These are phyloP conservation scores for Neodiprion pinetum DNA, from an alignment of 1,140 invertebrate species.

Conservation along the genomic window DNA sequence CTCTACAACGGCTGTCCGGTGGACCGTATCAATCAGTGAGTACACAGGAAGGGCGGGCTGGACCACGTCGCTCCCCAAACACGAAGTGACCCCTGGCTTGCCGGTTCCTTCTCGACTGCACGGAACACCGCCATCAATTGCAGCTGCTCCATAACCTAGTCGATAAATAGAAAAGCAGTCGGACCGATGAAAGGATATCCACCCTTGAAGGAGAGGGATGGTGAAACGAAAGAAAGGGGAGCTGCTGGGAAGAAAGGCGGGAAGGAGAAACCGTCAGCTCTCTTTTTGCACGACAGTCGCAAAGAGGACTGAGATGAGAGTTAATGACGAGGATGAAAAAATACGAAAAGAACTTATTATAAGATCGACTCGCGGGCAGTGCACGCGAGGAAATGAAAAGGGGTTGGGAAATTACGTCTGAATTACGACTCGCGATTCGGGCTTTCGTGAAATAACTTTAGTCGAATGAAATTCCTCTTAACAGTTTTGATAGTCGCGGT, in stretches of 20 bases:
- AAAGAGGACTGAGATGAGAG: no score
- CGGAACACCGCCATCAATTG: constrained; percentile 6
- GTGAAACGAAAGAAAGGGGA: background rate
- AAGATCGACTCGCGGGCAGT: no score
- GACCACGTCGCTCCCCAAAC: background rate
- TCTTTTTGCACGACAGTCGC: background rate
- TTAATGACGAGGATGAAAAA: no score
- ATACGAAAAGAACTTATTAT: no score
- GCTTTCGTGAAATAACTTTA: no score
- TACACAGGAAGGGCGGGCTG: constrained; percentile 2
- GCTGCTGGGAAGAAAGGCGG: background rate
- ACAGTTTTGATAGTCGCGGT: background rate
- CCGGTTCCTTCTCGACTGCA: constrained; percentile 1
- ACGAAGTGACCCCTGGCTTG: constrained; percentile 6
- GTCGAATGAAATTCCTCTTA: no score
- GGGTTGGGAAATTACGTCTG: no score
- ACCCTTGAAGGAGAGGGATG: background rate
- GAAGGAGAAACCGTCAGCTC: background rate
- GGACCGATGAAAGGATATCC: constrained; percentile 4
- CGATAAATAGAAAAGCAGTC: constrained; percentile 7
- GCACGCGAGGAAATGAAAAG: no score
- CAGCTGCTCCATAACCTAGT: constrained; percentile 6
- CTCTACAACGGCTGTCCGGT: background rate
- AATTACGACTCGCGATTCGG: no score
- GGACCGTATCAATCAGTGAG: constrained; percentile 6